Evolutionary conservation across 2,113 vertebrate genomes (phyloP).

Genomic region (Heteronetta atricapilla): DNA sequence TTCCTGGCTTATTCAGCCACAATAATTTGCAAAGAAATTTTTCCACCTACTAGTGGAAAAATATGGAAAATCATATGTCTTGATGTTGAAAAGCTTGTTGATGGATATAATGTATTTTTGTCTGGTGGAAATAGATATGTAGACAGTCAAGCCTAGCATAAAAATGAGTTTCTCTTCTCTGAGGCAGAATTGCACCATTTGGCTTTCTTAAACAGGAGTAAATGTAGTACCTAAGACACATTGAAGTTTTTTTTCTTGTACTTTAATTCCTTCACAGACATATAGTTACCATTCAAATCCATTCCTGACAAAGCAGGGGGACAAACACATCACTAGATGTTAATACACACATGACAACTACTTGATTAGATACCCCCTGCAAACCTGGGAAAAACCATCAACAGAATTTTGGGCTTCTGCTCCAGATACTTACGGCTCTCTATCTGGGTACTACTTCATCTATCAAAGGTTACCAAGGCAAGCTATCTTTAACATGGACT

Average conservation of each 20-base stretch:
- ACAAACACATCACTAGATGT: not conserved
- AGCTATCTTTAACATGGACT: not conserved
- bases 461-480: accelerated
- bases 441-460: not conserved
- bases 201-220: not conserved
- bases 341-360: not conserved
- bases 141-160: not conserved
- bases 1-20: not conserved
- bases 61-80: not conserved
- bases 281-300: not conserved
- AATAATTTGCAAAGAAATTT: not conserved
- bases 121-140: not conserved
- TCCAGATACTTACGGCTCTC: not conserved
- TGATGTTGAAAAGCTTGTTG: not conserved
- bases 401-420: not conserved
- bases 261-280: not conserved
- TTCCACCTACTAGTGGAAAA: not conserved
- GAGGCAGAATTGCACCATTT: not conserved
- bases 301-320: not conserved
- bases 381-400: not conserved
- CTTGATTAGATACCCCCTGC: not conserved
- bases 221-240: not conserved
- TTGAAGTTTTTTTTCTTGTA: not conserved
- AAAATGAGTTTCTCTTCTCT: not conserved
- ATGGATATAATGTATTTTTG: not conserved